Conservation (phyloP, 37 sponge, comb jelly and placozoan species). For the Ephydatia muelleri region DNA sequence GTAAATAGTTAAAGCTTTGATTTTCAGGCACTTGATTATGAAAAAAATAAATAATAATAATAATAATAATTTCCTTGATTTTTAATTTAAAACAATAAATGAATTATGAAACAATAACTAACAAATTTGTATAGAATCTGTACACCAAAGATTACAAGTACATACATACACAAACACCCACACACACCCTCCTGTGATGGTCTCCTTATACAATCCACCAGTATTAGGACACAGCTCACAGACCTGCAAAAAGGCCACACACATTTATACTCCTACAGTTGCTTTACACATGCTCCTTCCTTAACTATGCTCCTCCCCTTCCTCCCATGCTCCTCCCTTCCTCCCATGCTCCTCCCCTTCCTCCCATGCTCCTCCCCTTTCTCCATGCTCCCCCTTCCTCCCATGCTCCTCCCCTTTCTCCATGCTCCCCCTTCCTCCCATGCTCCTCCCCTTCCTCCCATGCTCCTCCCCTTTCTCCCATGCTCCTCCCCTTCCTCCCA, state of each 20-base stretch:
- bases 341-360: constrained; percentile 1
- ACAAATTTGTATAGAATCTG: too few species aligned
- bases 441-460: not conserved
- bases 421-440: too few species aligned
- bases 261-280: not conserved
- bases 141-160: too few species aligned
- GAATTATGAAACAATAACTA: too few species aligned
- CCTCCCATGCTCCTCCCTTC: too few species aligned
- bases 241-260: constrained; percentile 28
- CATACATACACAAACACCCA: constrained; percentile 6
- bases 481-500: not conserved
- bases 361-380: not conserved
- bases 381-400: not conserved
- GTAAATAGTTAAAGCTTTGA: too few species aligned
- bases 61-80: too few species aligned
- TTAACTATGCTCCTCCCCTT: not conserved
- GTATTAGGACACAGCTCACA: constrained; percentile 81
- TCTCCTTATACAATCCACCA: constrained; percentile 77
- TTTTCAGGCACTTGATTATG: too few species aligned
- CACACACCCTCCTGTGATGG: constrained; percentile 72
- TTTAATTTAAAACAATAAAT: too few species aligned
- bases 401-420: too few species aligned
- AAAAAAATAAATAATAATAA: too few species aligned
- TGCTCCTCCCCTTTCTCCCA: not conserved
- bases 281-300: not conserved